A percentile compares a stretch with the other conserved stretches of the same genome.
Evolutionary conservation across 2,113 vertebrate species (phyloP).

Genomic region (Hippocampus guttulatus): DNA sequence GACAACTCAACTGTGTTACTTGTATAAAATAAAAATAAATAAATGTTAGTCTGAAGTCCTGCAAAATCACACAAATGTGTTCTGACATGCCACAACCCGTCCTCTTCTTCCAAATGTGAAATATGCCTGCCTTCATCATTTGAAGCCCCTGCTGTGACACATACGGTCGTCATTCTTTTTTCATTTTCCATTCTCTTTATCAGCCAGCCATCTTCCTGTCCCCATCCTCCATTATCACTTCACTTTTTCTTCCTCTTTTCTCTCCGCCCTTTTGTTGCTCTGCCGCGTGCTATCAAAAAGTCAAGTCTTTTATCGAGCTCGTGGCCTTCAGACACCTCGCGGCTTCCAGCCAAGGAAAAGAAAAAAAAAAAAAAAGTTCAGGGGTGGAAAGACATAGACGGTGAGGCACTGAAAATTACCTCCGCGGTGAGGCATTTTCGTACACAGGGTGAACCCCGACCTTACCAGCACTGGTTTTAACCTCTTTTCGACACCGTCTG

Average conservation of each 20-base stretch:
- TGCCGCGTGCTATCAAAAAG: slow-evolving; percentile 28
- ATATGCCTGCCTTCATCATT: not conserved
- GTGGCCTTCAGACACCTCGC: slow-evolving; percentile 31
- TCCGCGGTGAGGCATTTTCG: slow-evolving; percentile 39
- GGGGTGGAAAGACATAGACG: not conserved
- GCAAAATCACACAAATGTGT: not conserved
- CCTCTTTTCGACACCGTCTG: slow-evolving; percentile 25
- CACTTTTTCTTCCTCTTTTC: slow-evolving; percentile 1
- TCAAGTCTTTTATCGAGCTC: slow-evolving; percentile 42
- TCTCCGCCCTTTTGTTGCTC: slow-evolving; percentile 29
- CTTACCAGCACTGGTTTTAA: slow-evolving; percentile 34
- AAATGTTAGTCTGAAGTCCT: too few relatives aligned
- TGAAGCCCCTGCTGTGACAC: slow-evolving; percentile 3
- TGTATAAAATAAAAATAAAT: too few relatives aligned
- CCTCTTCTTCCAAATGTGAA: not conserved
- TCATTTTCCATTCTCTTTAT: slow-evolving; percentile 10
- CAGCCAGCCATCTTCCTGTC: not conserved
- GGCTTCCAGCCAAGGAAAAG: slow-evolving; percentile 29
- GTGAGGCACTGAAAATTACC: slow-evolving; percentile 18
- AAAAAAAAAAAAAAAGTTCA: not conserved
- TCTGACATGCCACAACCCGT: not conserved
- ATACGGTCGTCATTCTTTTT: slow-evolving; percentile 12
- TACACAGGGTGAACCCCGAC: slow-evolving; percentile 36
- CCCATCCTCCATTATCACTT: not conserved
- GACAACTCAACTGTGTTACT: too few relatives aligned